Evolutionary conservation across 2,113 vertebrate genomes (phyloP).

Genomic region (Cacatua alba): DNA sequence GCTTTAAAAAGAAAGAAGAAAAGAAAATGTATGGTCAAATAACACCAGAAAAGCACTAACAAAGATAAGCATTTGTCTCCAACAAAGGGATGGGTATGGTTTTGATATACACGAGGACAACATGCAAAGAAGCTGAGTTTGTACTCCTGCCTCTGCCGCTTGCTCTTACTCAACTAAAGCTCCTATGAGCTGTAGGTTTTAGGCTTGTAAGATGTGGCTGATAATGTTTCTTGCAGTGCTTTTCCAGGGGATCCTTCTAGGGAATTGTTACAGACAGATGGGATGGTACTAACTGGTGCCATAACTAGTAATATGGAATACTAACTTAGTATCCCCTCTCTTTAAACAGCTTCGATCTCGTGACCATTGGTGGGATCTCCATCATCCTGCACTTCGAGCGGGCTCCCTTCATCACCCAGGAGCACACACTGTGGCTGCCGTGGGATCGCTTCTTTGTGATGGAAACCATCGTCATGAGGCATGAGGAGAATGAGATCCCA

Average conservation of each 20-base stretch:
- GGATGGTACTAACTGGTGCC: no score
- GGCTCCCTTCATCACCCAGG: constrained; percentile 96
- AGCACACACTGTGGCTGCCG: constrained; percentile 94
- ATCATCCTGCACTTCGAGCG: constrained; percentile 91
- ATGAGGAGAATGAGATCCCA: constrained; percentile 97
- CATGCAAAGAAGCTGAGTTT: neutral
- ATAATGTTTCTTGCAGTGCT: neutral
- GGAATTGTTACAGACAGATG: neutral
- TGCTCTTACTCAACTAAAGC: neutral
- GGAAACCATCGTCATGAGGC: constrained; percentile 97
- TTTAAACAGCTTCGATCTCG: constrained; percentile 90
- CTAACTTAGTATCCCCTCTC: neutral
- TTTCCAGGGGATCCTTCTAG: neutral
- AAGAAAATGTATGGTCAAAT: neutral
- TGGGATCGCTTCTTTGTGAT: constrained; percentile 99
- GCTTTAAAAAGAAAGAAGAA: neutral
- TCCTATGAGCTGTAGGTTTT: neutral
- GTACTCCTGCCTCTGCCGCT: neutral
- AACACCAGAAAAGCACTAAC: neutral
- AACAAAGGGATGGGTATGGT: neutral
- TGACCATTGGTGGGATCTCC: constrained; percentile 92
- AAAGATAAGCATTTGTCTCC: neutral
- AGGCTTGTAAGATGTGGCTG: neutral
- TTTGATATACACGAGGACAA: neutral
- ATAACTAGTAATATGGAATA: no score